Evolutionary conservation across 2,113 vertebrate species (phyloP).

Genomic region (Strix uralensis): DNA sequence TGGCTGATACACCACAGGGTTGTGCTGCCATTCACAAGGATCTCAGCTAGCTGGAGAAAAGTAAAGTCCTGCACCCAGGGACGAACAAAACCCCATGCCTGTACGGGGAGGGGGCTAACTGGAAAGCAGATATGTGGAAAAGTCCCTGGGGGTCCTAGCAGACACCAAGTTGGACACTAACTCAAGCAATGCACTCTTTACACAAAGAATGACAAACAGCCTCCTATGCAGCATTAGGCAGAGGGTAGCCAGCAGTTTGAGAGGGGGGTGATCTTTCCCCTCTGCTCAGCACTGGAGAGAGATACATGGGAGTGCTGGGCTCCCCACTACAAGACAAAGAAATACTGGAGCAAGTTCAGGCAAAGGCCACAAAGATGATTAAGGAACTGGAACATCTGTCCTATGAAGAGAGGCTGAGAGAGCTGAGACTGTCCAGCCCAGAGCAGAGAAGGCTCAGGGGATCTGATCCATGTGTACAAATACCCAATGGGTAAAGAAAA

Average conservation of each 20-base stretch:
- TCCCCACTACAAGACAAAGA: background rate
- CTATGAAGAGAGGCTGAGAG: background rate
- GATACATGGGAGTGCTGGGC: background rate
- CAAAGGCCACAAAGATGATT: background rate
- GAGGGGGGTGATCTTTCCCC: background rate
- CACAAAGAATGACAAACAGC: background rate
- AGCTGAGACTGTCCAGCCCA: background rate
- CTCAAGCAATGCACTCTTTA: background rate
- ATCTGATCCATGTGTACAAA: fast-evolving
- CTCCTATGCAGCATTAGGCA: background rate
- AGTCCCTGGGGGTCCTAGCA: fast-evolving
- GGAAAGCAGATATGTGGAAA: background rate
- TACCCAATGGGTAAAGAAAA: background rate
- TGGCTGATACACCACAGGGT: background rate
- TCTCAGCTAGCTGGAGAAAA: background rate
- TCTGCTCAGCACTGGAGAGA: background rate
- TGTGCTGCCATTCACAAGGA: background rate
- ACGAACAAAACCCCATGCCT: background rate
- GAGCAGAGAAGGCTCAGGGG: background rate
- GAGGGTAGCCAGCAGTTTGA: background rate
- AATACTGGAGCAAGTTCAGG: background rate
- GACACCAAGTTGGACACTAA: background rate
- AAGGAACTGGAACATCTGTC: background rate
- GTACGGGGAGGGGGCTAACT: background rate
- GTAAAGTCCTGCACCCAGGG: background rate